Evolutionary conservation across 2,888 invertebrate species (phyloP).

Genomic region (Sylvicola cinctus): DNA sequence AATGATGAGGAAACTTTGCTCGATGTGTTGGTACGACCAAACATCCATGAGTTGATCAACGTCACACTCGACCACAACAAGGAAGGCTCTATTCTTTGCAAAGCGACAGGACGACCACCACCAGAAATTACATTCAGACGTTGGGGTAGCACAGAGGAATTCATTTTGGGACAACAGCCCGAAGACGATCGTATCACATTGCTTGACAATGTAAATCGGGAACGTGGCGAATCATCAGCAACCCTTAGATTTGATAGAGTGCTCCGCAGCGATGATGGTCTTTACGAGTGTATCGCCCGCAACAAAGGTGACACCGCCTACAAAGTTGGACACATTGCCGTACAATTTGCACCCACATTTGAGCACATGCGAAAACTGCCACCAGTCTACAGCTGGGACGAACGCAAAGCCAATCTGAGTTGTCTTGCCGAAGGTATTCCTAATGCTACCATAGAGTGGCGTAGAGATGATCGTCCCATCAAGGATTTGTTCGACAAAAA

Average conservation of each 20-base stretch:
- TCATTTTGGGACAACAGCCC: slow-evolving; percentile 37
- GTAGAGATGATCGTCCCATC: slow-evolving; percentile 33
- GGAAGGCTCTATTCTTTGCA: slow-evolving; percentile 49
- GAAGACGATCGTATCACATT: slow-evolving; percentile 46
- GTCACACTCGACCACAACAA: slow-evolving; percentile 39
- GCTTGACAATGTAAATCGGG: slow-evolving; percentile 31
- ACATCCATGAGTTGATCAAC: slow-evolving; percentile 57
- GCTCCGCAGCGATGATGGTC: slow-evolving; percentile 57
- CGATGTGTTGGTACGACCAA: slow-evolving; percentile 56
- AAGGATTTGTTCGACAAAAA: slow-evolving; percentile 30
- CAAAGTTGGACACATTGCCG: slow-evolving; percentile 62
- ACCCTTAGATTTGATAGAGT: slow-evolving; percentile 44
- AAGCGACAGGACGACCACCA: slow-evolving; percentile 59
- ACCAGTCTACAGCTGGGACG: slow-evolving; percentile 69
- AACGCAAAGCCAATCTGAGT: slow-evolving; percentile 59
- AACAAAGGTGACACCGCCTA: slow-evolving; percentile 58
- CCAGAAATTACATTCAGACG: slow-evolving; percentile 66
- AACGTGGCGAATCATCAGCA: slow-evolving; percentile 38
- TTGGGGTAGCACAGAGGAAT: slow-evolving; percentile 41
- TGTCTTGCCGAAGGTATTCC: slow-evolving; percentile 78
- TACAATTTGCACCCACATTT: slow-evolving; percentile 67
- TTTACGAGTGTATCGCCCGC: slow-evolving; percentile 70
- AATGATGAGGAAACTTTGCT: slow-evolving; percentile 46
- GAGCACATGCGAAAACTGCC: slow-evolving; percentile 43
- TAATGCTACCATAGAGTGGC: slow-evolving; percentile 82